Conservation (phyloP, 2,113 vertebrate genomes). For the human region GRCh38 chr1:159194501-159195000, state of each 20-base stretch:
- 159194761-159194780: background rate
- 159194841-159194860: background rate
- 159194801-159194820: background rate
- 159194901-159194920: background rate
- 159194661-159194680: background rate
- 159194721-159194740: background rate
- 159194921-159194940: background rate
- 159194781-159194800: background rate
- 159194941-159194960: background rate
- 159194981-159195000: background rate
- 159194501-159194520: background rate
- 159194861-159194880: background rate
- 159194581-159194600: background rate
- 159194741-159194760: background rate
- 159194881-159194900: background rate
- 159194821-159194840: background rate
- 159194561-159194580: background rate
- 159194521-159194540: background rate
- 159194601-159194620: background rate
- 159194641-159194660: background rate
- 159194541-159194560: background rate
- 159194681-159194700: accelerated
- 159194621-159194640: background rate
- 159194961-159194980: background rate
- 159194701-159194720: background rate